These are phyloP conservation scores for Chiloscyllium plagiosum DNA, from an alignment of 2,113 vertebrate species.

Conservation along the genomic window DNA sequence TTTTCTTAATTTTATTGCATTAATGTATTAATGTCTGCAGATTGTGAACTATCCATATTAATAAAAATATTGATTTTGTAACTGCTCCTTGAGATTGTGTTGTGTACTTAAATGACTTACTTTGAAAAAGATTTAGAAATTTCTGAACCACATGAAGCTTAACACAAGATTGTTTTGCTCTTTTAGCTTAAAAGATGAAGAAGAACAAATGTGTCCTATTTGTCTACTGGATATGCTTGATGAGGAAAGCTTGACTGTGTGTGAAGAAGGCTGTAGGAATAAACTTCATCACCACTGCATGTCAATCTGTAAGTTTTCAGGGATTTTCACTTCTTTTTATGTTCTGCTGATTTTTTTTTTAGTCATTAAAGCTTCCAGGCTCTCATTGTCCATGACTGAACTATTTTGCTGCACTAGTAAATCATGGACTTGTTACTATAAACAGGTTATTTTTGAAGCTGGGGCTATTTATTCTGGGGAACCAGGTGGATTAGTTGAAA, in stretches of 20 bases:
- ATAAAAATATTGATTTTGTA: background rate
- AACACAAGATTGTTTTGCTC: slow-evolving; percentile 21
- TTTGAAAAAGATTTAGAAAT: background rate
- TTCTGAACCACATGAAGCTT: background rate
- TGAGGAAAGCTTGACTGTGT: slow-evolving; percentile 77
- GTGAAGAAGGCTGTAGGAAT: slow-evolving; percentile 83
- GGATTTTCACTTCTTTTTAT: background rate
- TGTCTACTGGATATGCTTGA: slow-evolving; percentile 84
- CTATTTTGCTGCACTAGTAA: background rate
- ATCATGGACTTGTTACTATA: background rate
- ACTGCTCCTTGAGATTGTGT: background rate
- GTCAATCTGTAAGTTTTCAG: slow-evolving; percentile 76
- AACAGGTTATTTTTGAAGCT: background rate
- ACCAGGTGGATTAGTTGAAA: background rate
- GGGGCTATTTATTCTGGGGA: background rate
- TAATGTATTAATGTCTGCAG: background rate
- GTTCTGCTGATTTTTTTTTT: background rate
- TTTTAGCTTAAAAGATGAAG: slow-evolving; percentile 77
- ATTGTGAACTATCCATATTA: background rate
- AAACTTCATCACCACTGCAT: slow-evolving; percentile 90
- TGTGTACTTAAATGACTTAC: background rate
- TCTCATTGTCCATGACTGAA: background rate
- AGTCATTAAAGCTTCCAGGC: background rate
- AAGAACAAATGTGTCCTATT: slow-evolving; percentile 87
- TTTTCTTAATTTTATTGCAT: slow-evolving; percentile 42